Conservation (phyloP, 2,888 invertebrate genomes). For the Smittia aterrima region DNA sequence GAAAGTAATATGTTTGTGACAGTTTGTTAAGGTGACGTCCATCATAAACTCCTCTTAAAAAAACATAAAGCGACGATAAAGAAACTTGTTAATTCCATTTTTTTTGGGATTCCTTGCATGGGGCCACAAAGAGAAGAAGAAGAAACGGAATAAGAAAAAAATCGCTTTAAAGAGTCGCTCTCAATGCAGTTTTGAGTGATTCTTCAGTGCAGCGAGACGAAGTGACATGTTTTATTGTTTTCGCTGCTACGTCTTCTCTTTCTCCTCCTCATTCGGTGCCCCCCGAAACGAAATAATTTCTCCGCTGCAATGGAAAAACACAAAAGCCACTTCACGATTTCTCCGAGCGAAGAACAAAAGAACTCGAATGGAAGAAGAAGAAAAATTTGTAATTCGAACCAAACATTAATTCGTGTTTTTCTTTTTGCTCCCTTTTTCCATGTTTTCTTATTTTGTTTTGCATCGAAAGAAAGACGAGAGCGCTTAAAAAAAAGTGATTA, state of each 20-base stretch:
- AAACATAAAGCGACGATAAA: neutral
- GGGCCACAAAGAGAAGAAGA: neutral
- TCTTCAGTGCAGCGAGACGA: neutral
- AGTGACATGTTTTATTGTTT: constrained; percentile 20
- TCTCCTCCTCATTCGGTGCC: neutral
- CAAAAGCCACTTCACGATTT: neutral
- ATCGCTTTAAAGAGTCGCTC: neutral
- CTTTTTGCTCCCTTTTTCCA: neutral
- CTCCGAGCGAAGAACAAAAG: neutral
- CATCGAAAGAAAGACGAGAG: neutral
- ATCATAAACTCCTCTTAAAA: too few species aligned
- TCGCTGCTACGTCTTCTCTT: neutral
- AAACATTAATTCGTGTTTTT: constrained; percentile 1
- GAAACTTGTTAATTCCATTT: constrained; percentile 6
- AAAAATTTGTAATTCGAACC: constrained; percentile 2
- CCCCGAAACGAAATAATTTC: neutral
- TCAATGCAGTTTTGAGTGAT: constrained; percentile 6
- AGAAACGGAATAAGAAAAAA: neutral
- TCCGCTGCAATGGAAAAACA: neutral
- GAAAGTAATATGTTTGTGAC: too few species aligned
- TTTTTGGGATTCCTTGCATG: neutral
- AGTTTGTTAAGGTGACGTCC: too few species aligned
- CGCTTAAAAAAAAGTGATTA: constrained; percentile 16
- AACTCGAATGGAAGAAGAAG: neutral
- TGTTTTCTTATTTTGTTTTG: neutral